Evolutionary conservation across 1,140 invertebrate genomes (phyloP).

Genomic region (Helicorthomorpha holstii): DNA sequence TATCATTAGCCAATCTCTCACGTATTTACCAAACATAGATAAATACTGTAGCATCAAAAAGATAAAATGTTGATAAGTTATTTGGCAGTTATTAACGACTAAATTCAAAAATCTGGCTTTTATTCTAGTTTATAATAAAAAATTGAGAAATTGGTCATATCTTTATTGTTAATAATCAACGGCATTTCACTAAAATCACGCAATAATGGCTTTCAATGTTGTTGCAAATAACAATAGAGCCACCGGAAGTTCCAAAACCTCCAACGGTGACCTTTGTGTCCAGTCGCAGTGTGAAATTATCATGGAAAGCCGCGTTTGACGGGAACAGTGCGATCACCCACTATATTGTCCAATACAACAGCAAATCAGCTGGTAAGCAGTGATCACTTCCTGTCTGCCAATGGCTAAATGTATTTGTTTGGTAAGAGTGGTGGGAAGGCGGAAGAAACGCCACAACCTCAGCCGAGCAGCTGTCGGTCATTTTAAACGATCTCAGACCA

Average conservation of each 20-base stretch:
- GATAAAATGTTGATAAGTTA: not conserved
- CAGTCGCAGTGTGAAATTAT: slow-evolving; percentile 69
- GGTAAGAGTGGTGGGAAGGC: slow-evolving; percentile 11
- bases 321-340: slow-evolving; percentile 84
- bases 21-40: no score
- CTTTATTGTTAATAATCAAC: no score
- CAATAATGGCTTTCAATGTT: no score
- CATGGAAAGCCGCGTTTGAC: slow-evolving; percentile 84
- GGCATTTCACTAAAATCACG: no score
- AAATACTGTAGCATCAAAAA: no score
- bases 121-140: no score
- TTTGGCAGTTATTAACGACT: not conserved
- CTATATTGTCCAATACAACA: slow-evolving; percentile 85
- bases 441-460: slow-evolving; percentile 14
- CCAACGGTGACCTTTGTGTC: slow-evolving; percentile 81
- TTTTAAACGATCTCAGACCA: slow-evolving; percentile 42
- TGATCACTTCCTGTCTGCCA: no score
- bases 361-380: no score
- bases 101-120: no score
- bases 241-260: slow-evolving; percentile 78
- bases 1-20: no score
- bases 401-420: slow-evolving; percentile 41
- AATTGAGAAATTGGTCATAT: no score
- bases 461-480: slow-evolving; percentile 12
- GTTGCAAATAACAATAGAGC: no score